Percentiles rank a stretch among this genome's conserved stretches.
Evolutionary conservation across 1,140 invertebrate species (phyloP).

Genomic region (Drosophila lowei): DNA sequence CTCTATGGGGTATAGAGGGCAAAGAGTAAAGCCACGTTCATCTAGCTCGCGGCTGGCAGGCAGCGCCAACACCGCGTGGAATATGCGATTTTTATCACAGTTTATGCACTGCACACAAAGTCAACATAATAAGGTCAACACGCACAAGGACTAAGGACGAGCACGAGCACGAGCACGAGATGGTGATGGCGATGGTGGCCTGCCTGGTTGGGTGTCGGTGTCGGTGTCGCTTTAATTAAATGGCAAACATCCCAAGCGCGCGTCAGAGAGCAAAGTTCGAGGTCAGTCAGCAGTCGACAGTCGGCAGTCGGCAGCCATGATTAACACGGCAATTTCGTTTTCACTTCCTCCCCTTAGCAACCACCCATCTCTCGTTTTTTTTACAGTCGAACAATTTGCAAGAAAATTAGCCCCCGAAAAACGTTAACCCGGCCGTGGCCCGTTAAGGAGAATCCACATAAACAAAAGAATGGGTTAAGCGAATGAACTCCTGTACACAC

Average conservation of each 20-base stretch:
- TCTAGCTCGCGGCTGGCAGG: neutral
- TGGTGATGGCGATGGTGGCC: neutral
- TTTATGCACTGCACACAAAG: slow-evolving; percentile 80
- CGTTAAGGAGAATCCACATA: slow-evolving; percentile 58
- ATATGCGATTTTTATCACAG: slow-evolving; percentile 79
- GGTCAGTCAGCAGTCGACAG: slow-evolving; percentile 42
- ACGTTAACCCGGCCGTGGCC: slow-evolving; percentile 50
- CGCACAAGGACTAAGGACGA: slow-evolving; percentile 52
- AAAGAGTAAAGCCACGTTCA: neutral
- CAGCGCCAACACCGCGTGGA: slow-evolving; percentile 40
- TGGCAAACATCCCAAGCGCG: slow-evolving; percentile 53
- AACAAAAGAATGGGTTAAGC: slow-evolving; percentile 74
- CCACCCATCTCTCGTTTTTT: slow-evolving; percentile 34
- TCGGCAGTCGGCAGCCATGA: slow-evolving; percentile 2
- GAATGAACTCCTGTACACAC: neutral
- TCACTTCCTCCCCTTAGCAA: slow-evolving; percentile 3
- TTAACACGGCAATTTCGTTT: slow-evolving; percentile 49
- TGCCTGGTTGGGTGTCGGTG: slow-evolving; percentile 35
- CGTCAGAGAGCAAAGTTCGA: slow-evolving; percentile 67
- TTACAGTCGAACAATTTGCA: slow-evolving; percentile 75
- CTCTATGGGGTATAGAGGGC: no score
- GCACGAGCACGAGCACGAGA: neutral
- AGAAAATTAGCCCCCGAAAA: slow-evolving; percentile 72
- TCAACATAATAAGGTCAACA: slow-evolving; percentile 80
- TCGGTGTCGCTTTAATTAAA: slow-evolving; percentile 70